Evolutionary conservation across 2,113 vertebrate genomes (phyloP).

Genomic region (Leiothrix lutea): DNA sequence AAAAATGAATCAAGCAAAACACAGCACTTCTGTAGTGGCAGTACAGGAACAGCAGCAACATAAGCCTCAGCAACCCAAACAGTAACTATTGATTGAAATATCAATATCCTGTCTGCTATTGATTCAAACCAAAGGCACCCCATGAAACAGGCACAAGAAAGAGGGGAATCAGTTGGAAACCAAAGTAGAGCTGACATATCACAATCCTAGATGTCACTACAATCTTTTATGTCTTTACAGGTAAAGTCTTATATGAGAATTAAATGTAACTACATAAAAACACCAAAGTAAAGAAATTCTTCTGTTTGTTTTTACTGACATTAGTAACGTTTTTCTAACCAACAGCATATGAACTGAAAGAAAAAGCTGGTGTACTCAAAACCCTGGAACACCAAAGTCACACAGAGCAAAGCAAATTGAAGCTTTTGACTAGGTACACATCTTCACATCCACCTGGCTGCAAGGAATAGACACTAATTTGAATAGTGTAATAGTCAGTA

Average conservation of each 20-base stretch:
- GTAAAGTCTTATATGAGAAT: background rate
- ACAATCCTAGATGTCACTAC: background rate
- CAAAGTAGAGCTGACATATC: background rate
- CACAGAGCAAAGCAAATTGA: background rate
- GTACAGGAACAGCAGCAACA: too few relatives aligned
- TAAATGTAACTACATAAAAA: background rate
- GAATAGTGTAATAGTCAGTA: background rate
- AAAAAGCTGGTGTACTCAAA: background rate
- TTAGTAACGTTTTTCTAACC: background rate
- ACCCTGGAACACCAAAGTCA: background rate
- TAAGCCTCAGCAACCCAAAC: background rate
- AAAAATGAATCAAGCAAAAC: background rate
- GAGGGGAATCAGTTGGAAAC: background rate
- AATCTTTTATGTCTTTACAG: background rate
- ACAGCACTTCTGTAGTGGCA: background rate
- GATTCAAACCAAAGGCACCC: background rate
- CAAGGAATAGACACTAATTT: background rate
- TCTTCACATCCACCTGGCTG: background rate
- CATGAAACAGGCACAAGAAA: background rate
- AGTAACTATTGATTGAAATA: background rate
- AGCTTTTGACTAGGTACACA: accelerated
- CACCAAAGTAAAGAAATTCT: background rate
- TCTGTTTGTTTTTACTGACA: background rate
- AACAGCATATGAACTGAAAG: background rate
- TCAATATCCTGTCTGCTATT: background rate